Evolutionary conservation across 2,797 vertebrate genomes (phyloP).

Genomic region (Phaenicophaeus curvirostris): DNA sequence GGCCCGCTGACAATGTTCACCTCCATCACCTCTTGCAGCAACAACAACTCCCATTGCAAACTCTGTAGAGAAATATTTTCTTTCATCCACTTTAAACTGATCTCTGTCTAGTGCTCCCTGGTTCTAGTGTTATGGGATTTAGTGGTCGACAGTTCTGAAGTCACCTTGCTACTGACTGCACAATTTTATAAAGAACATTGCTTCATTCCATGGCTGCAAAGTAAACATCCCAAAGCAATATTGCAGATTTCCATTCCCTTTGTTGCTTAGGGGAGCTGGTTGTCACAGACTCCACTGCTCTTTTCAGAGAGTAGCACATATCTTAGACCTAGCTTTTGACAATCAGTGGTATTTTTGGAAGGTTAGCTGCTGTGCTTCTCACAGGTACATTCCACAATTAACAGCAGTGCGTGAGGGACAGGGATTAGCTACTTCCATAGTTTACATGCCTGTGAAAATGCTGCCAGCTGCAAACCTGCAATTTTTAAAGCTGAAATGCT

Average conservation of each 20-base stretch:
- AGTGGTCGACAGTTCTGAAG: background rate
- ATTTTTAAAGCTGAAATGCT: background rate
- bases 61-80: background rate
- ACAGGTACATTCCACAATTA: background rate
- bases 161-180: background rate
- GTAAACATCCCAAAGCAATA: background rate
- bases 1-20: fast-evolving
- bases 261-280: background rate
- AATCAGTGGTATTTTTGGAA: background rate
- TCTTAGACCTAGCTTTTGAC: background rate
- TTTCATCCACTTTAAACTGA: background rate
- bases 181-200: background rate
- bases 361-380: background rate
- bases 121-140: background rate
- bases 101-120: background rate
- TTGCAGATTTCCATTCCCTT: background rate
- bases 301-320: background rate
- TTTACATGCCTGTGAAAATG: background rate
- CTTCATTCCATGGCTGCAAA: background rate
- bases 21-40: background rate
- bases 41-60: background rate
- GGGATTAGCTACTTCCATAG: background rate
- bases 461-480: background rate
- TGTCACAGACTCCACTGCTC: background rate
- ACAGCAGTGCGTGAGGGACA: background rate